Conservation (phyloP, 1,140 invertebrate genomes). For the Calycopis cecrops region DNA sequence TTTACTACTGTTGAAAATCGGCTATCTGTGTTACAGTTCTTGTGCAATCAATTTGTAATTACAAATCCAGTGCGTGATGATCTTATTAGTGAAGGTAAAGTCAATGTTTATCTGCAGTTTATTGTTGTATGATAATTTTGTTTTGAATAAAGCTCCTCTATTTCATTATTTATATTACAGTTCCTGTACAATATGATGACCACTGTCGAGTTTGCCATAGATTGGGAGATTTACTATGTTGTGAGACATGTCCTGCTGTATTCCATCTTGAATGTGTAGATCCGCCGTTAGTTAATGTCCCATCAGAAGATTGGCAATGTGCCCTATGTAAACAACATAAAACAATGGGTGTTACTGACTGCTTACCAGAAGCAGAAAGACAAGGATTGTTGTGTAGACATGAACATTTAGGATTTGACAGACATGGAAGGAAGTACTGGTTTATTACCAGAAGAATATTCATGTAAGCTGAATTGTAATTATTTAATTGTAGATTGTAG, state of each 20-base stretch:
- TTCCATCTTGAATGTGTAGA: conserved; percentile 97
- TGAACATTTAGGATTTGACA: conserved; percentile 94
- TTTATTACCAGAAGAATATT: conserved; percentile 94
- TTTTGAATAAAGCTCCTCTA: conserved; percentile 5
- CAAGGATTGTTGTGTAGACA: conserved; percentile 93
- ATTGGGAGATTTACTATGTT: conserved; percentile 95
- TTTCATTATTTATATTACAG: conserved; percentile 72
- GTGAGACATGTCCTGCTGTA: conserved; percentile 97
- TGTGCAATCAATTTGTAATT: conserved; percentile 95
- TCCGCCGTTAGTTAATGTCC: conserved; percentile 93
- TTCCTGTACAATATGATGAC: conserved; percentile 94
- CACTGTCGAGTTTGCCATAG: conserved; percentile 96
- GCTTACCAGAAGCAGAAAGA: conserved; percentile 92
- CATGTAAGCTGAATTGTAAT: conserved; percentile 82
- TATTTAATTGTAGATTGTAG: too few relatives aligned
- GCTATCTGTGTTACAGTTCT: conserved; percentile 90
- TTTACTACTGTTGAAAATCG: conserved; percentile 89
- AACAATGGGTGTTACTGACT: conserved; percentile 94
- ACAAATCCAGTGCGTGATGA: conserved; percentile 95
- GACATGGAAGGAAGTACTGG: conserved; percentile 97
- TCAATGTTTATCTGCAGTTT: too few relatives aligned
- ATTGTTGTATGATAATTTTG: too few relatives aligned
- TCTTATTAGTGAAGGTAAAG: conserved; percentile 92
- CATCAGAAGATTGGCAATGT: conserved; percentile 97
- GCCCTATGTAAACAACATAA: conserved; percentile 93